These are phyloP conservation scores for Drosophila differens DNA, from an alignment of 2,888 invertebrate genomes.

Conservation along the genomic window DNA sequence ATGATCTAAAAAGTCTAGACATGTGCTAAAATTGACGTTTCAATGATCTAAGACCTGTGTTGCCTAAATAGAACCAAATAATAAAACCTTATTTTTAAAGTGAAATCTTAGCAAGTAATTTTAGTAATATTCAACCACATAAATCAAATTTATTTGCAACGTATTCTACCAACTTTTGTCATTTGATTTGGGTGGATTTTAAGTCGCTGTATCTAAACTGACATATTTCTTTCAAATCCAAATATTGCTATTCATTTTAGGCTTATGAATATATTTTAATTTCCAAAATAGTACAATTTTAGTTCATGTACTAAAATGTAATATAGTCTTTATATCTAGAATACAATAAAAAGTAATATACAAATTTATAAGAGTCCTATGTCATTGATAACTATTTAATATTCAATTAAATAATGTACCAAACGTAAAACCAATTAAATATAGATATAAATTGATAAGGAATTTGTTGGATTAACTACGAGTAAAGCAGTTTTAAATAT, in stretches of 20 bases:
- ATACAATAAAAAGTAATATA: background rate
- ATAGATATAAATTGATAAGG: too few species aligned
- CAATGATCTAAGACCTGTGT: background rate
- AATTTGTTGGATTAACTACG: too few species aligned
- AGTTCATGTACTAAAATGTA: background rate
- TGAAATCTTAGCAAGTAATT: background rate
- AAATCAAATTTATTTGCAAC: background rate
- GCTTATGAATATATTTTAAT: background rate
- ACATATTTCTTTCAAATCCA: background rate
- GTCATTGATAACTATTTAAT: background rate
- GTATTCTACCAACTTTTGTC: background rate
- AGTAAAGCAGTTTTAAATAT: too few species aligned
- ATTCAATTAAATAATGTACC: background rate
- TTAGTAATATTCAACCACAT: background rate
- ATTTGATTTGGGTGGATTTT: background rate
- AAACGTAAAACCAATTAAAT: background rate
- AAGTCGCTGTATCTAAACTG: background rate
- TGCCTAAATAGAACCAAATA: background rate
- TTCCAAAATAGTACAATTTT: background rate
- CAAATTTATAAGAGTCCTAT: background rate
- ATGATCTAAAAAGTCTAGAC: slow-evolving; percentile 1
- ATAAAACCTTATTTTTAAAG: background rate
- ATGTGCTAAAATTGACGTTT: background rate
- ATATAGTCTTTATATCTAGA: background rate
- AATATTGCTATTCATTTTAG: background rate